phyloP scores from a whole-genome alignment of 1,140 invertebrate species.

The Akabosia matsudoensis region DNA sequence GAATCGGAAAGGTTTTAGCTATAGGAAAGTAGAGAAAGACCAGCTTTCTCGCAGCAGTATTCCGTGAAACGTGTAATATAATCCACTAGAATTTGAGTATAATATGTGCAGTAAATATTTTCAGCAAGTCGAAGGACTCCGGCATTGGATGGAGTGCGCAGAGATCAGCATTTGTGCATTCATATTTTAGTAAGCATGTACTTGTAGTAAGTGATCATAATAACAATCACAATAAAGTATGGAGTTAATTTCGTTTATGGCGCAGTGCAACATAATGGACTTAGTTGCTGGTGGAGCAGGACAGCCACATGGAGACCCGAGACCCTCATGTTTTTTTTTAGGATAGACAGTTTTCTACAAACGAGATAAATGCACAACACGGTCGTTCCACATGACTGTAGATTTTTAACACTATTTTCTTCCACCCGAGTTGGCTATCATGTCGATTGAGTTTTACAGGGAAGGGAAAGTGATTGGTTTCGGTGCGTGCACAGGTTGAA shows the following conservation, averaged over 20 bases:
- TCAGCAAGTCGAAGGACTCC: background rate
- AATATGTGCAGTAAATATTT: background rate
- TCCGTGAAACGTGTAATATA: background rate
- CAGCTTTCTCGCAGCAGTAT: too few species aligned
- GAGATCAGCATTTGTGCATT: slow-evolving; percentile 24
- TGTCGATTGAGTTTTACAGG: too few species aligned
- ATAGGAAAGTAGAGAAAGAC: too few species aligned
- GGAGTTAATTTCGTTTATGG: slow-evolving; percentile 23
- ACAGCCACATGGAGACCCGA: background rate
- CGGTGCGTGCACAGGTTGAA: background rate
- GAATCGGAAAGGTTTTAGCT: too few species aligned
- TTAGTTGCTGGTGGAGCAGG: background rate
- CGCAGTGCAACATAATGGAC: slow-evolving; percentile 20
- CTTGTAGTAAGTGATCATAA: slow-evolving; percentile 23
- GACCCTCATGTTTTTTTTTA: too few species aligned
- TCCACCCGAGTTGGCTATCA: too few species aligned
- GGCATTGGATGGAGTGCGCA: background rate
- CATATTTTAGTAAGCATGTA: slow-evolving; percentile 18
- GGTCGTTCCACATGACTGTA: too few species aligned
- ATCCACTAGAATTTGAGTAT: background rate
- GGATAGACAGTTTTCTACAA: too few species aligned
- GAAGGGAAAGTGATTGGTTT: background rate
- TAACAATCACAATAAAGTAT: slow-evolving; percentile 22
- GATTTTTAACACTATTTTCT: too few species aligned
- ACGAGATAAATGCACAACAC: too few species aligned